Conservation (phyloP, 2,888 invertebrate genomes). For the Coenonympha glycerion region DNA sequence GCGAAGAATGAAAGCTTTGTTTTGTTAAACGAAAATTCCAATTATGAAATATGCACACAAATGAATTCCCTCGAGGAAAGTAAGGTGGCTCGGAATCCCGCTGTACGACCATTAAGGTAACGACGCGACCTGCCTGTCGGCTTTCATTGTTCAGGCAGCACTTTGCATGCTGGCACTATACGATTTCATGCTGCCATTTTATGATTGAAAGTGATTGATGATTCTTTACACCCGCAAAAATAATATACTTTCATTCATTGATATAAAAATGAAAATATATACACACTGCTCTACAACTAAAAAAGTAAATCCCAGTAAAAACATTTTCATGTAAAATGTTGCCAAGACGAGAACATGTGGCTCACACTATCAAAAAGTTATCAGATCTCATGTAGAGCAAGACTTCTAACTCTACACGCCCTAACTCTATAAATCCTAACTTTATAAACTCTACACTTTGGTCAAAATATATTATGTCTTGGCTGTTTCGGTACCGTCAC, state of each 20-base stretch:
- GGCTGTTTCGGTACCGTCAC: too few species aligned
- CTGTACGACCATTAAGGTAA: slow-evolving; percentile 50
- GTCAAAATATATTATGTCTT: too few species aligned
- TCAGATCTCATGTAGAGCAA: too few species aligned
- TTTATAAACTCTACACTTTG: too few species aligned
- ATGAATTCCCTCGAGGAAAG: slow-evolving; percentile 57
- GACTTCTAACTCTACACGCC: too few species aligned
- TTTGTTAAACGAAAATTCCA: slow-evolving; percentile 27
- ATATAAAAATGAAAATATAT: not conserved
- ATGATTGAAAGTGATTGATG: slow-evolving; percentile 43
- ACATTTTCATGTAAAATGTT: too few species aligned
- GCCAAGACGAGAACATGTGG: too few species aligned
- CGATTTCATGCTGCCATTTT: slow-evolving; percentile 42
- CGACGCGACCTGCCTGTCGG: slow-evolving; percentile 54
- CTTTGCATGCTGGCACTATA: slow-evolving; percentile 51
- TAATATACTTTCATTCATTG: slow-evolving; percentile 14
- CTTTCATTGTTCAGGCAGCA: slow-evolving; percentile 59
- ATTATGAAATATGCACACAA: slow-evolving; percentile 32
- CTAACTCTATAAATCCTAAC: too few species aligned
- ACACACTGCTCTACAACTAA: not conserved
- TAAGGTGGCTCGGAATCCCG: slow-evolving; percentile 49
- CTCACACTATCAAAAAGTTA: too few species aligned
- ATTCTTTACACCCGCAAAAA: slow-evolving; percentile 29
- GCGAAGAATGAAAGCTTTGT: slow-evolving; percentile 26
- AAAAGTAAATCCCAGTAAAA: not conserved